Evolutionary conservation across 1,140 invertebrate genomes (phyloP), one percentile per base, ranked within the genome.

Genomic region (Hylaeus volcanicus): DNA sequence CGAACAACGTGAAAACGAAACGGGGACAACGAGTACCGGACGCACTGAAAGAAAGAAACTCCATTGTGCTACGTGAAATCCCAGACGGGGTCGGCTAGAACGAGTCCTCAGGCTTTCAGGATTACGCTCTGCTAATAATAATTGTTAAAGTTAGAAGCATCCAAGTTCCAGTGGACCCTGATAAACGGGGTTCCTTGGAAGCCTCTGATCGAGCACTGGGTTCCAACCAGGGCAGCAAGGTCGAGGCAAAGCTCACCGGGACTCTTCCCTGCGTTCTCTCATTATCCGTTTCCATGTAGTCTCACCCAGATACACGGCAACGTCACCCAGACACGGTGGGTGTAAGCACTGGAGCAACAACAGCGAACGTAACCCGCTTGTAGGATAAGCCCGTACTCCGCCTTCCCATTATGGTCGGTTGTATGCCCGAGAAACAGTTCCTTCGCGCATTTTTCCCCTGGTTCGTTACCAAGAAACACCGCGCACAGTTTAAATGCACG

Each of bases 1-100:
- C 37, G 64, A 71, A 58, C 79, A 53, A 86, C 75, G 77, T 74
- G 86, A 87, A 84, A 86, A 86, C 76, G 85, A 87, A 87, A 86
- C 82, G 85, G 55, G 85, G 74, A 70, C 86, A 83, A 75, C 65
- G 79, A 77, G 72, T 79, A 58, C 41, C 26, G 6, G 60, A 56
- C 61, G 56, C 45, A 66, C 61, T 65, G 39, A 60, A 73, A 61
- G 58, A 41, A 76, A 74, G 74, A 77, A 80, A 43, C 53, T 75
- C 73, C 73, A 82, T 87, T 87, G 75, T 84, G 53, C 81, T 43
- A 55, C 70, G 73, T 48, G 84, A 80, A 74, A 84, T 76, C 74
- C 60, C 60, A 72, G 70, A 58, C 69, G 69, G 12, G 9, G 65
- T 69, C 43, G 51, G 43, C 48, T 37, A 43, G 14, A 41, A 53